Evolutionary conservation across 2,113 vertebrate species (phyloP), one percentile per base, ranked within the genome.

Genomic region (Zosterops hypoxanthus): DNA sequence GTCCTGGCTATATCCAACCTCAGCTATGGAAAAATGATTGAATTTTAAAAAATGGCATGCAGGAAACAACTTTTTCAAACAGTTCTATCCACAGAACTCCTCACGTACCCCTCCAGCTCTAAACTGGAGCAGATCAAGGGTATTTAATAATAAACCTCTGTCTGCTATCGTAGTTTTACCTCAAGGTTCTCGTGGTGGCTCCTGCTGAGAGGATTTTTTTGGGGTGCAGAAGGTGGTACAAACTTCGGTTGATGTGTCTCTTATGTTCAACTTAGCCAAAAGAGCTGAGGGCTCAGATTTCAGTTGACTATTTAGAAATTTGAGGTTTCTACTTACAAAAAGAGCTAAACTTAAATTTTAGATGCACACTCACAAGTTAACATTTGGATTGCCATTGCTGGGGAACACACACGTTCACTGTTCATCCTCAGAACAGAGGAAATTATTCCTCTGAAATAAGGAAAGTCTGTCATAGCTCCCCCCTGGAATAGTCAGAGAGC

Each of bases 101-200:
- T 68, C 42, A 6, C 0, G 0, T 31, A 24, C 25, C 64, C 23
- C 1, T 11, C 53, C 57, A 42, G 46, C 42, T 61, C 26, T 42
- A 26, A 31, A 2, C 0, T 4, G 2, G 68, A 92, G 82, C 50
- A 24, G 65, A 23, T 39, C 17, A 2, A 8, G 2, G 36, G 11
- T 60, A 2, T 63, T 70, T 36, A 44, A 21, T 28, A 29, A 44
- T 14, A 63, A 78, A 16, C 33, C 34, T 34, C 11, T 29, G 1
- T 4, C 77, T 84, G 66, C 78, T 60, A 2, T 9, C 0, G 0
- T 33, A 24, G 50, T 36, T 77, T 34, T 16, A 55, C 64, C 33
- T 12, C 7, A 3, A 59, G 15, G 70, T 31, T 56, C 89, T 57
- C 1, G 0, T 31, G 77, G 15, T 64, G 70, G 26, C 28, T 61